These are phyloP conservation scores for Eupithecia tripunctaria DNA, from an alignment of 2,888 invertebrate species.

Conservation along the genomic window DNA sequence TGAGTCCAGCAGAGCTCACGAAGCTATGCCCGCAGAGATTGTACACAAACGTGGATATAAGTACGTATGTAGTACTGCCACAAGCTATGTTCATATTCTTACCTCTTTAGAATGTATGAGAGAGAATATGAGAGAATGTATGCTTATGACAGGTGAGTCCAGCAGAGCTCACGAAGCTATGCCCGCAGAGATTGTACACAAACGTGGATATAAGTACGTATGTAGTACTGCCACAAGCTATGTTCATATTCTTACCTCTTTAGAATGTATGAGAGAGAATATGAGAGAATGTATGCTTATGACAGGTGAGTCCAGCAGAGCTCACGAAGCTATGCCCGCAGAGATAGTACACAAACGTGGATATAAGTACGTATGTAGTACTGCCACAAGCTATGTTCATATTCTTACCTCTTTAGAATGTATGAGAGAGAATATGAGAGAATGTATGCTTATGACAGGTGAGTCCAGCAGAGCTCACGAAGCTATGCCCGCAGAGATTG, in stretches of 20 bases:
- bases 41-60: conserved; percentile 64
- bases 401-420: conserved; percentile 64
- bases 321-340: conserved; percentile 72
- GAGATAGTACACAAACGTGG: conserved; percentile 63
- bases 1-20: conserved; percentile 69
- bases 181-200: conserved; percentile 71
- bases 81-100: neutral
- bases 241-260: conserved; percentile 54
- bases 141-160: conserved; percentile 70
- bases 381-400: too few species aligned
- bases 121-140: too few species aligned
- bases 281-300: too few species aligned
- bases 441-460: conserved; percentile 68
- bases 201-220: conserved; percentile 54
- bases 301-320: conserved; percentile 67
- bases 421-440: too few species aligned
- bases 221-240: too few species aligned
- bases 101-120: conserved; percentile 68
- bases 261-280: conserved; percentile 64
- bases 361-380: conserved; percentile 41
- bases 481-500: conserved; percentile 73
- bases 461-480: conserved; percentile 70
- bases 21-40: conserved; percentile 77
- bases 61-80: too few species aligned
- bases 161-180: conserved; percentile 72